These are phyloP conservation scores for Carcina quercana DNA, from an alignment of 2,888 invertebrate species.

Conservation along the genomic window DNA sequence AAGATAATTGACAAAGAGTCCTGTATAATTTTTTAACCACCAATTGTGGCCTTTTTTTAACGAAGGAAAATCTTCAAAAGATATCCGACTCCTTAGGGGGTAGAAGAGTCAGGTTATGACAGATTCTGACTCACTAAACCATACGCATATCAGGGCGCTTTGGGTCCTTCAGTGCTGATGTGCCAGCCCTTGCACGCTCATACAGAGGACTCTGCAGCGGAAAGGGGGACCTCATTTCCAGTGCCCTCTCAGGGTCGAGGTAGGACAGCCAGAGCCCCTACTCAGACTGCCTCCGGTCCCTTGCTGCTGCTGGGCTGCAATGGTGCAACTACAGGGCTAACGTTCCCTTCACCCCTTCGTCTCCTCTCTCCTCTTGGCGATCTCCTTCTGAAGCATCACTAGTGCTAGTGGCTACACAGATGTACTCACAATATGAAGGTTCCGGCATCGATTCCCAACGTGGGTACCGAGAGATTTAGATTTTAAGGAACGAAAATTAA, in stretches of 20 bases:
- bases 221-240: too few species aligned
- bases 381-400: neutral
- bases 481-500: too few species aligned
- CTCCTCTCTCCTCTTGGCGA: neutral
- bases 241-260: too few species aligned
- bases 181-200: neutral
- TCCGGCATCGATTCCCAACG: too few species aligned
- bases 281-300: too few species aligned
- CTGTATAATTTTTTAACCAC: too few species aligned
- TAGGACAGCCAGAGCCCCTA: too few species aligned
- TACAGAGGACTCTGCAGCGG: neutral
- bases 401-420: neutral
- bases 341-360: neutral
- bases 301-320: too few species aligned
- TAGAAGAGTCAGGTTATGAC: neutral
- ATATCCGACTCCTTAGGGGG: too few species aligned
- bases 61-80: neutral
- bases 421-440: neutral
- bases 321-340: too few species aligned
- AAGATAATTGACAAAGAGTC: too few species aligned
- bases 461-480: neutral
- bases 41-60: conserved; percentile 14
- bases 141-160: neutral
- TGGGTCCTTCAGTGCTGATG: neutral
- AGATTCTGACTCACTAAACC: neutral